Evolutionary conservation across 2,888 invertebrate species (phyloP), one percentile per base, ranked within the genome.

Genomic region (Drosophila mulleri): DNA sequence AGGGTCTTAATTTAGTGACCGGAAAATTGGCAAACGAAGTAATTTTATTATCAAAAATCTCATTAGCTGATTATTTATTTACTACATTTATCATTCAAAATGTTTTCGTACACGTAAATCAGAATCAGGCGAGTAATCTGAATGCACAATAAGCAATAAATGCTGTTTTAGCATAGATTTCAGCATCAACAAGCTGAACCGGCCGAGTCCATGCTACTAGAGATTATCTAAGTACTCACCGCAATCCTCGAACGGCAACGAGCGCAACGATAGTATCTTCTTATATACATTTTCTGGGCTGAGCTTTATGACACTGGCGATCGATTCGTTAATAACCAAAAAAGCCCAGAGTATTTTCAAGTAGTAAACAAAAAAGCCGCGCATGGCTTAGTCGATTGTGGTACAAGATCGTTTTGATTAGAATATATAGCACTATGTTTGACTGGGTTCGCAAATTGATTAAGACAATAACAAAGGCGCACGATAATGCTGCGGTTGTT

Each of bases 181-280:
- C 9, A 26, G 26, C 29, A 29, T 9, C 9, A 16, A 11, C 11
- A 29, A 6, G 11, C 12, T 18, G 5, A n/a, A 29, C 1, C 18
- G 32, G 18, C 32, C 18, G 1, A n/a, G 2, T 29, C 29, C 11
- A 4, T n/a, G 11, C 2, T 29, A 5, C n/a, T 48, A 1, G n/a
- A n/a, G 26, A 29, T 32, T 14, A 16, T 8, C 5, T 5, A 44
- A 12, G 14, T 4, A 84, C 91, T 91, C 60, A 91, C 91, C 91
- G 65, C 91, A 91, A 68, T 91, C 91, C 79, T 91, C 91, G 45
- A 91, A 91, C 1, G 91, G 87, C 35, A 91, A 54, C 9, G 89
- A 84, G 42, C 75, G 80, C 16, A 77, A 18, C 41, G 71, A 66
- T 56, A 88, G 50, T 5, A 82, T 44, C 57, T 72, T 78, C 32